Base-by-base conservation (phyloP, 2,888 invertebrate genomes). In the Physocephala rufipes region DNA sequence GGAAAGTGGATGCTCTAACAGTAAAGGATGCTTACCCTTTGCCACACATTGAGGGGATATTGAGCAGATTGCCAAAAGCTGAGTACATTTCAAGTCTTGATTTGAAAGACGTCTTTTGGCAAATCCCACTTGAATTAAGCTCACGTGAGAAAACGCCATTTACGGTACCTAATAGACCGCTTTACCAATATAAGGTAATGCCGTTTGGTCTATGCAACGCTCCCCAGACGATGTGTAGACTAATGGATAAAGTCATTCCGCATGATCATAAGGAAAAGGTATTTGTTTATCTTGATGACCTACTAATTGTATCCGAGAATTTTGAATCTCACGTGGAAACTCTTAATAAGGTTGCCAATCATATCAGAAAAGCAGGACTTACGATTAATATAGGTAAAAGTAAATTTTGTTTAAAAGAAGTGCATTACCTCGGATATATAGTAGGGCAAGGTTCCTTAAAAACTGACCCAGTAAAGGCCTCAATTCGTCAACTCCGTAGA, bases 91-190 rank as follows among this genome's bases (percentile, higher is more conserved):
- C 70, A 15, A 19, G 30, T 2, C 21, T 70, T 2, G 70, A 62
- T 19, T 45, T 70, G 24, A 64, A 64, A 24, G 47, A 70, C 16
- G 70, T 64, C 1, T 63, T 70, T 59, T 70, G 70, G 70, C 70
- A 70, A 43, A 64, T 63, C 2, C n/a, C 7, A n/a, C 26, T 67
- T 3, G 67, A 67, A 24, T 16, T 55, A 21, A 43, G n/a, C 2
- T 67, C 67, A 2, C 12, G 43, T 1, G 45, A 12, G 2, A 12
- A 13, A 12, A 67, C 67, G 2, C 55, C 67, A n/a, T 67, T 67
- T 19, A 65, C 49, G 7, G 36, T 49, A 9, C 65, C 65, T 9
- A 53, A 53, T 28, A n/a, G 65, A 1, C 65, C 65, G 3, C 26
- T 51, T 15, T 65, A 65, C 36, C 65, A 51, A 26, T 65, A 51